phyloP scores from a whole-genome alignment of 1,140 invertebrate genomes.

The Globodera rostochiensis region DNA sequence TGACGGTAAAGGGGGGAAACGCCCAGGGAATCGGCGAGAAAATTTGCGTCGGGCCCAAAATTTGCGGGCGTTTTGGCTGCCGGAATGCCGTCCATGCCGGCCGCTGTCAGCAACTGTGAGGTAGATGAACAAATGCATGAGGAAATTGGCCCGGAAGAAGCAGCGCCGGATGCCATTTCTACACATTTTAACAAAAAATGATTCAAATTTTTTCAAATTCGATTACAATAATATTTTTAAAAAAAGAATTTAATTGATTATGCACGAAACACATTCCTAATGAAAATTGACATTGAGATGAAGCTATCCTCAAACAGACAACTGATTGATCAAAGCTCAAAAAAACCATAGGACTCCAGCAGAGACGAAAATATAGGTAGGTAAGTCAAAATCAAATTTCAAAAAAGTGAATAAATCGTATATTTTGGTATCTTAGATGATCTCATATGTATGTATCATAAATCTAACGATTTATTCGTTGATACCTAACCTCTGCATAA shows the following conservation, averaged over 20 bases:
- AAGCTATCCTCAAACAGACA: not conserved
- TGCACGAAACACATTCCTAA: not conserved
- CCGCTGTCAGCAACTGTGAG: slow-evolving; percentile 11
- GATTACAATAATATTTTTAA: not conserved
- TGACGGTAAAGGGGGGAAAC: slow-evolving; percentile 62
- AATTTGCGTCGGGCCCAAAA: slow-evolving; percentile 53
- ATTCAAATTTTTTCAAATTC: too few relatives aligned
- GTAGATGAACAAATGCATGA: slow-evolving; percentile 25
- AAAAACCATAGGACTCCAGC: too few relatives aligned
- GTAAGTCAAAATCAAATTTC: too few relatives aligned
- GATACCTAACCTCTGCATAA: too few relatives aligned
- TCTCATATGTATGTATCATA: too few relatives aligned
- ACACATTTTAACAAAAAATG: not conserved
- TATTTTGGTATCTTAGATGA: too few relatives aligned
- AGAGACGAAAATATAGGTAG: too few relatives aligned
- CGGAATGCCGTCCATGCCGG: slow-evolving; percentile 17
- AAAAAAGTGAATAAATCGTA: too few relatives aligned
- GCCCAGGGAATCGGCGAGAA: slow-evolving; percentile 57
- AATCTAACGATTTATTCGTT: too few relatives aligned
- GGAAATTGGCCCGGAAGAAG: slow-evolving; percentile 5
- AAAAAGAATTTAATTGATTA: not conserved
- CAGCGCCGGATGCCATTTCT: not conserved
- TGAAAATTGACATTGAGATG: not conserved
- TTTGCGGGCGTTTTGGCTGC: slow-evolving; percentile 32
- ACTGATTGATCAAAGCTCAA: not conserved